phyloP scores from a whole-genome alignment of 2,797 vertebrate species.

The Streptopelia turtur region DNA sequence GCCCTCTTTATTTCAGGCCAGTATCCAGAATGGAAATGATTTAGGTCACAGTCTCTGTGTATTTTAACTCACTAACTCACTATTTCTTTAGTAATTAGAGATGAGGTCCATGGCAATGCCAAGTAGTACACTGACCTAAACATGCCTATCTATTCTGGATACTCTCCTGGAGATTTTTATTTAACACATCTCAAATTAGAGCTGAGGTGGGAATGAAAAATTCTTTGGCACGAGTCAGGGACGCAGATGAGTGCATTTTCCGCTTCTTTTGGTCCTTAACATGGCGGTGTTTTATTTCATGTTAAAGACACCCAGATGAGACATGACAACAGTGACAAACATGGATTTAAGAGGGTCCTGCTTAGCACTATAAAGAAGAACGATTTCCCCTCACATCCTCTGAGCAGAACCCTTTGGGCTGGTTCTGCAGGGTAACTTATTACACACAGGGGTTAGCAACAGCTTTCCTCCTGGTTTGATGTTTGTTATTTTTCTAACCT shows the following conservation, averaged over 20 bases:
- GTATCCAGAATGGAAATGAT: conserved; percentile 65
- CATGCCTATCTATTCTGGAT: conserved; percentile 58
- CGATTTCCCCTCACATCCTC: neutral
- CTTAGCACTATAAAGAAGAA: neutral
- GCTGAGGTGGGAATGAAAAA: conserved; percentile 54
- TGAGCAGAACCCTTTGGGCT: neutral
- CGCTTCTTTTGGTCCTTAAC: neutral
- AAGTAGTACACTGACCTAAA: conserved; percentile 37
- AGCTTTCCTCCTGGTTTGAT: neutral
- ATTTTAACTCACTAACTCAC: conserved; percentile 56
- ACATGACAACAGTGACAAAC: neutral
- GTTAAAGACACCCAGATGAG: conserved; percentile 33
- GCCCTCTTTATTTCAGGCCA: conserved; percentile 59
- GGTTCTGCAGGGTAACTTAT: neutral
- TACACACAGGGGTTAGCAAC: neutral
- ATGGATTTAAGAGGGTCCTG: neutral
- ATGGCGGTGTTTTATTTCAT: conserved; percentile 1
- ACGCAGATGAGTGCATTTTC: conserved; percentile 31
- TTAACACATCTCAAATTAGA: conserved; percentile 45
- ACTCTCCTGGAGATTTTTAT: conserved; percentile 60
- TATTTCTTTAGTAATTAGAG: conserved; percentile 74
- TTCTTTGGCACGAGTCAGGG: conserved; percentile 4
- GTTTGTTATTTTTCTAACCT: conserved; percentile 69
- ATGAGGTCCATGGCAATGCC: conserved; percentile 35
- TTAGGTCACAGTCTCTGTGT: conserved; percentile 56